Evolutionary conservation across 1,140 invertebrate genomes (phyloP).

Genomic region (Drosophila burlai): DNA sequence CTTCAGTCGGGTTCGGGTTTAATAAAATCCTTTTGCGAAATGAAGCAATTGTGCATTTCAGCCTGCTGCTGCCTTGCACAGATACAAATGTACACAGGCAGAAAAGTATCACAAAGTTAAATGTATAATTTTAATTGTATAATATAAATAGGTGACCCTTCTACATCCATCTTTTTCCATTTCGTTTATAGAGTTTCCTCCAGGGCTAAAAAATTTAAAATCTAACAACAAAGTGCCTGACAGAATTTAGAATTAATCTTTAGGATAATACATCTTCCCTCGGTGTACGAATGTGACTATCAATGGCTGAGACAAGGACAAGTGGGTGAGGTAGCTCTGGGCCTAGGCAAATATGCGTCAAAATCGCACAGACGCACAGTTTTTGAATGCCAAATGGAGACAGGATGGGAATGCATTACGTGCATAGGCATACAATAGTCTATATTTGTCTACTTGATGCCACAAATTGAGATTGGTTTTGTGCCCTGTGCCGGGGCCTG

Average conservation of each 20-base stretch:
- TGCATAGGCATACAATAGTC: slow-evolving; percentile 65
- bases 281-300: slow-evolving; percentile 29
- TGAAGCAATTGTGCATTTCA: slow-evolving; percentile 80
- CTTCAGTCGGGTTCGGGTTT: slow-evolving; percentile 66
- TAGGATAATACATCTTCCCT: neutral
- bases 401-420: slow-evolving; percentile 33
- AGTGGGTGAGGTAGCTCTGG: slow-evolving; percentile 30
- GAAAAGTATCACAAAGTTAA: neutral
- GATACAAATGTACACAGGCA: slow-evolving; percentile 28
- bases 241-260: no score
- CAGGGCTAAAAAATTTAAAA: no score
- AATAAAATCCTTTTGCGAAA: slow-evolving; percentile 81
- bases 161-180: neutral
- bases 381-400: slow-evolving; percentile 82
- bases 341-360: slow-evolving; percentile 80
- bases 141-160: neutral
- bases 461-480: slow-evolving; percentile 75
- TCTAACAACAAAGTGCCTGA: no score
- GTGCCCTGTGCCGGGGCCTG: slow-evolving; percentile 29
- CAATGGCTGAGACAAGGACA: slow-evolving; percentile 25
- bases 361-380: slow-evolving; percentile 81
- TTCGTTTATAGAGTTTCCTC: neutral
- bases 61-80: slow-evolving; percentile 60
- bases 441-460: slow-evolving; percentile 82
- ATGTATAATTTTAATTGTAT: neutral